These are phyloP conservation scores for Tenthredo amoena DNA, from an alignment of 2,888 invertebrate species.

Conservation along the genomic window DNA sequence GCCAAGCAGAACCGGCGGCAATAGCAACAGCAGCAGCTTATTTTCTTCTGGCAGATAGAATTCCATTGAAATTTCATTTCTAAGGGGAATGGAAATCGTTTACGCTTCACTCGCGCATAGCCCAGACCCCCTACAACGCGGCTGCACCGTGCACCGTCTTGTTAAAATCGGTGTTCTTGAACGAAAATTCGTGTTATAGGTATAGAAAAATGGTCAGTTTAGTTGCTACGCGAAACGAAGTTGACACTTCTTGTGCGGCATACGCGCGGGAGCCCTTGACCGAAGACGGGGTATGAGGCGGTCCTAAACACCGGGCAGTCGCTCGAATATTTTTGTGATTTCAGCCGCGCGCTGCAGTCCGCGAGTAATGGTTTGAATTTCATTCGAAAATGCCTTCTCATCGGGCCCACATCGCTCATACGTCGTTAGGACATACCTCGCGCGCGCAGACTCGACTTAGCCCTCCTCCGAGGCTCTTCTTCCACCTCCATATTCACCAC, in stretches of 20 bases:
- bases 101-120: conserved; percentile 30
- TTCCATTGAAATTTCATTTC: conserved; percentile 49
- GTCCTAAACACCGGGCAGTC: conserved; percentile 52
- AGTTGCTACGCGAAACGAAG: conserved; percentile 48
- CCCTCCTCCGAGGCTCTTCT: conserved; percentile 45
- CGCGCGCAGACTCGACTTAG: conserved; percentile 53
- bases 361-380: conserved; percentile 55
- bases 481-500: conserved; percentile 44
- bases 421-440: conserved; percentile 61
- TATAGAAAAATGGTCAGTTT: conserved; percentile 25
- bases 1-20: conserved; percentile 24
- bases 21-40: conserved; percentile 37
- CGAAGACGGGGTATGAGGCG: conserved; percentile 38
- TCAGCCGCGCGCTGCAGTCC: conserved; percentile 48
- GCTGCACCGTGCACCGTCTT: neutral
- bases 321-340: conserved; percentile 53
- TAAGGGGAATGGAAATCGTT: conserved; percentile 36
- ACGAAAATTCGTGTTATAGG: conserved; percentile 22
- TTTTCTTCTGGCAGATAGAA: conserved; percentile 44
- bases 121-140: conserved; percentile 20
- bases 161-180: neutral
- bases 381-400: conserved; percentile 56
- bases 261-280: conserved; percentile 48
- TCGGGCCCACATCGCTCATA: conserved; percentile 58
- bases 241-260: conserved; percentile 52